Conservation (phyloP, 2,113 vertebrate species). For the Barnardius zonarius region DNA sequence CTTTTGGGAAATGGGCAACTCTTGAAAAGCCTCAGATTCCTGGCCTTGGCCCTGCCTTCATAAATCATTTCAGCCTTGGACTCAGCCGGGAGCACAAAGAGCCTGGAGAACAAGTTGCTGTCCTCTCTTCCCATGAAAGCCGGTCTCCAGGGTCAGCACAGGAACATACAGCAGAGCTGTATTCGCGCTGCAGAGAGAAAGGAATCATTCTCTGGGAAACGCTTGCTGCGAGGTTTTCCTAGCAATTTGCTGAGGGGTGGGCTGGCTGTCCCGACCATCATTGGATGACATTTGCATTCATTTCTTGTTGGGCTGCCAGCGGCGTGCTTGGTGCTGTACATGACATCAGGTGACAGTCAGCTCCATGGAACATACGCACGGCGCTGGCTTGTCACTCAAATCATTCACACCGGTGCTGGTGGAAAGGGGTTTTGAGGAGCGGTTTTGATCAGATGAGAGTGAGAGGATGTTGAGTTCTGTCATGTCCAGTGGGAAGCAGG, state of each 20-base stretch:
- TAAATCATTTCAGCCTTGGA: slow-evolving; percentile 55
- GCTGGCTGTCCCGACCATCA: neutral
- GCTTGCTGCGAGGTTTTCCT: neutral
- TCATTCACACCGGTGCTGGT: neutral
- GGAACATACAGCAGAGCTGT: neutral
- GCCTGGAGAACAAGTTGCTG: slow-evolving; percentile 39
- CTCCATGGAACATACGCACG: neutral
- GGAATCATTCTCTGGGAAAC: neutral
- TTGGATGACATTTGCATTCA: slow-evolving; percentile 57
- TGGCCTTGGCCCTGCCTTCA: slow-evolving; percentile 59
- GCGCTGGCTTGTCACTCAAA: slow-evolving; percentile 24
- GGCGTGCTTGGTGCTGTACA: slow-evolving; percentile 25
- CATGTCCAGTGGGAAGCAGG: neutral
- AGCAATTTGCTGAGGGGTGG: slow-evolving; percentile 42
- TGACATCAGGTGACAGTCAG: slow-evolving; percentile 63
- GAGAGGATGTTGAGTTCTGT: neutral
- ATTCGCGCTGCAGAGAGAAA: neutral
- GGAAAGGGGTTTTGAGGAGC: neutral
- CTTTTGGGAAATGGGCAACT: slow-evolving; percentile 63
- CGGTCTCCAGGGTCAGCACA: neutral
- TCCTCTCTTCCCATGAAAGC: slow-evolving; percentile 40
- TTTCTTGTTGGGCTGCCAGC: slow-evolving; percentile 49
- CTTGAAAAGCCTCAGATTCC: slow-evolving; percentile 61
- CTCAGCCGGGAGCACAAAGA: slow-evolving; percentile 41
- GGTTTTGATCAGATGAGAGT: neutral